Conservation (phyloP, 2,113 vertebrate species). For the Pollimyrus isidori region DNA sequence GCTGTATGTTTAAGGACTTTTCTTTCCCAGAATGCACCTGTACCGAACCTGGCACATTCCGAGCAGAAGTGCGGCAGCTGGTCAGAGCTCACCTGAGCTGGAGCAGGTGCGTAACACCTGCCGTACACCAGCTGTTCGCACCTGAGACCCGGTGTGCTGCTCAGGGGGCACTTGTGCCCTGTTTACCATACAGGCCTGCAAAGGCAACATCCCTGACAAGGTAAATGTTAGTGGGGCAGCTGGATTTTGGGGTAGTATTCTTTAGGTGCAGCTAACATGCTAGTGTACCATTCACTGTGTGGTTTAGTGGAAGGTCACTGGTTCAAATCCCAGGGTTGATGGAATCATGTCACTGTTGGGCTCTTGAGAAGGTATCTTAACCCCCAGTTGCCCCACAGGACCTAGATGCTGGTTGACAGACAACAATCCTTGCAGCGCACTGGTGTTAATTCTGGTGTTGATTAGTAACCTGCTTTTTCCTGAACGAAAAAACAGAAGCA, state of each 20-base stretch:
- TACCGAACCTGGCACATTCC: background rate
- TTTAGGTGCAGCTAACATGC: background rate
- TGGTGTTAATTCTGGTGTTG: background rate
- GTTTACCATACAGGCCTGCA: background rate
- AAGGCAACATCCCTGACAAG: background rate
- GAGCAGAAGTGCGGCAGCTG: background rate
- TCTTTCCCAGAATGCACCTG: background rate
- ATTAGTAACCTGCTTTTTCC: background rate
- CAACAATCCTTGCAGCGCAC: background rate
- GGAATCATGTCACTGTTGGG: background rate
- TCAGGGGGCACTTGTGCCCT: background rate
- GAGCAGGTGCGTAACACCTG: background rate
- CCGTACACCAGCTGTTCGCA: background rate
- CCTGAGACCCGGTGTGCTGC: background rate
- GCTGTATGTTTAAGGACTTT: background rate
- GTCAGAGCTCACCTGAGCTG: background rate
- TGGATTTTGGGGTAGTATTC: background rate
- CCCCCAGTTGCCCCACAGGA: background rate
- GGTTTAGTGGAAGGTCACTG: background rate
- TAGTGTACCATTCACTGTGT: background rate
- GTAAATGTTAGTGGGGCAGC: background rate
- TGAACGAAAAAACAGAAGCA: background rate
- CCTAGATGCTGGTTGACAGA: background rate
- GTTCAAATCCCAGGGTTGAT: background rate
- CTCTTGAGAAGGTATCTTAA: background rate